phyloP scores from a whole-genome alignment of 2,797 vertebrate species.

The Taeniopygia guttata region DNA sequence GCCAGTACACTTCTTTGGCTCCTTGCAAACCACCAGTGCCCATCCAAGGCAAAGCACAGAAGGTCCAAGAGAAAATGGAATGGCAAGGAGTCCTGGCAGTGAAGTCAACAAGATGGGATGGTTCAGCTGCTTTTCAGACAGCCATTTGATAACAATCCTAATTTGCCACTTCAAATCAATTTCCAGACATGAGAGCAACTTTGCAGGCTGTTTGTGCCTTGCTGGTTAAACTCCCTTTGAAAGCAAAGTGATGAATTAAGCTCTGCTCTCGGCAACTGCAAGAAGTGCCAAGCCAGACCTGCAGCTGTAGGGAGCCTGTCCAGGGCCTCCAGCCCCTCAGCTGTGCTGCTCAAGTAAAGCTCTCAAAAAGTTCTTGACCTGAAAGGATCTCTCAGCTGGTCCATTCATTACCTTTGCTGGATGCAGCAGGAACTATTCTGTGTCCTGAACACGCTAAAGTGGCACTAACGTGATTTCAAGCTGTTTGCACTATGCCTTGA shows the following conservation, averaged over 20 bases:
- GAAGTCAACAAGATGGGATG: background rate
- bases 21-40: background rate
- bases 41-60: background rate
- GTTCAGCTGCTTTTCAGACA: slow-evolving; percentile 28
- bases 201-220: background rate
- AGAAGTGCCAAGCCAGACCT: background rate
- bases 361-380: background rate
- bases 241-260: background rate
- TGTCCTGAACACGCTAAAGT: background rate
- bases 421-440: background rate
- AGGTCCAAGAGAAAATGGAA: background rate
- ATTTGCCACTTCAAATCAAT: background rate
- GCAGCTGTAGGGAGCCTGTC: background rate
- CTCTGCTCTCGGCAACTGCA: background rate
- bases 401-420: background rate
- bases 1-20: background rate
- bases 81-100: background rate
- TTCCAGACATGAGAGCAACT: background rate
- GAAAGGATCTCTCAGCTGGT: background rate
- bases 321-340: background rate
- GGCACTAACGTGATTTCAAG: background rate
- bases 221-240: background rate
- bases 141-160: slow-evolving; percentile 9
- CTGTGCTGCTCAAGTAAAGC: background rate
- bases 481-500: background rate